Evolutionary conservation across 1,140 invertebrate species (phyloP).

Genomic region (Wiebesia pumilae): DNA sequence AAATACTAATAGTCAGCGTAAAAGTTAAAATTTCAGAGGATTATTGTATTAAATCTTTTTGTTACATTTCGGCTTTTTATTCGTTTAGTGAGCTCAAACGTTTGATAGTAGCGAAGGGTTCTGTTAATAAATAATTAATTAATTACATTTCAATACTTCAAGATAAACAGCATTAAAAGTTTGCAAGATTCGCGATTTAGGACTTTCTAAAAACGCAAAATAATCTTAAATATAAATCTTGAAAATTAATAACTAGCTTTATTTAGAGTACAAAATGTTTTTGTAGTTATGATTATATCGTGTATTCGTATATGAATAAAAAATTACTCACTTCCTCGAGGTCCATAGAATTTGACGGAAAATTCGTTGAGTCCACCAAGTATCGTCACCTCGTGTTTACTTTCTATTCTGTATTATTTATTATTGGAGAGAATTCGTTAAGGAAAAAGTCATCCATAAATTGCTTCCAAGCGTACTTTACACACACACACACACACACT

Average conservation of each 20-base stretch:
- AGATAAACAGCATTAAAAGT: background rate
- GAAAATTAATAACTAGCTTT: background rate
- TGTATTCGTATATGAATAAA: background rate
- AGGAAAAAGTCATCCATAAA: slow-evolving; percentile 59
- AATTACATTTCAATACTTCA: no score
- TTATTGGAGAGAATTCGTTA: slow-evolving; percentile 54
- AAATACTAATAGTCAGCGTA: no score
- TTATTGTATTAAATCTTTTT: no score
- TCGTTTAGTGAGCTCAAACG: no score
- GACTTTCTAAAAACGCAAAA: background rate
- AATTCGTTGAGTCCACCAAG: slow-evolving; percentile 98
- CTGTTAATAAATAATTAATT: no score
- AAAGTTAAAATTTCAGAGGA: no score
- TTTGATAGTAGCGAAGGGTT: no score
- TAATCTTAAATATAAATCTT: background rate
- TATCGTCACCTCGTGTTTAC: slow-evolving; percentile 99
- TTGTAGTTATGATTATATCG: background rate
- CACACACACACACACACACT: no score
- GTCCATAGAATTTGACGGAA: slow-evolving; percentile 99
- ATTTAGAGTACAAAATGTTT: background rate
- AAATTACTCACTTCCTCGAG: slow-evolving; percentile 89
- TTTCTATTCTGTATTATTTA: slow-evolving; percentile 88
- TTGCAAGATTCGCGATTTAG: background rate
- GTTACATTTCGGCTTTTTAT: no score
- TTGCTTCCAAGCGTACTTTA: background rate